Percentiles rank a stretch among this genome's conserved stretches.
phyloP scores from a whole-genome alignment of 30 jellyfish, hydroid and myxozoan species.

The Chrysaora quinquecirrha region DNA sequence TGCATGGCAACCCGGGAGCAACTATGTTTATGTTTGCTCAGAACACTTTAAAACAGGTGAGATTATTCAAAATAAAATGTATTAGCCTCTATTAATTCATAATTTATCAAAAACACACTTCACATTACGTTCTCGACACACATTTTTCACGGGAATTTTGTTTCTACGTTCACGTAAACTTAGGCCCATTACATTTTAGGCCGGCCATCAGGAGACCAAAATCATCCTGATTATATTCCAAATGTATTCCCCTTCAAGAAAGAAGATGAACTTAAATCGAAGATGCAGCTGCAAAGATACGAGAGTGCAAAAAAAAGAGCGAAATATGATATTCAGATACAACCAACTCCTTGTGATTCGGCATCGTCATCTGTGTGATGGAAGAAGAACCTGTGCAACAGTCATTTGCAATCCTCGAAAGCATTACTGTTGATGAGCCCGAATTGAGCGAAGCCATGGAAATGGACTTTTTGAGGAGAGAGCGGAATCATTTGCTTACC shows the following conservation, averaged over 20 bases:
- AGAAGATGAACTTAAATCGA: background rate
- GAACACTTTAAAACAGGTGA: constrained; percentile 24
- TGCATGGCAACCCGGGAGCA: constrained; percentile 32
- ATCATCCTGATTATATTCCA: constrained; percentile 30
- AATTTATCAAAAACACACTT: too few relatives aligned
- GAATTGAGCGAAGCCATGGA: background rate
- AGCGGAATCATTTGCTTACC: background rate
- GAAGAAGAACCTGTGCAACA: too few relatives aligned
- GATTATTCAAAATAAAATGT: background rate
- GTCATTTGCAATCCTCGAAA: too few relatives aligned
- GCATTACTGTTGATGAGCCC: too few relatives aligned
- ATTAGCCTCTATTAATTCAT: background rate
- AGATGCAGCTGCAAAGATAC: constrained; percentile 9
- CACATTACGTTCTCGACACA: too few relatives aligned
- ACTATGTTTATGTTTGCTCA: constrained; percentile 42
- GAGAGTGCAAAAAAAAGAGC: constrained; percentile 30
- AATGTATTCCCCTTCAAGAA: constrained; percentile 4
- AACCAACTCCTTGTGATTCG: too few relatives aligned
- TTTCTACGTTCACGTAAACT: background rate
- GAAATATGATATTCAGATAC: background rate
- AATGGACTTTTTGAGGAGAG: constrained; percentile 6
- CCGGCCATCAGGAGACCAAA: constrained; percentile 27
- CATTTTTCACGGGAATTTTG: too few relatives aligned
- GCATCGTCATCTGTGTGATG: too few relatives aligned
- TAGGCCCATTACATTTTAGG: constrained; percentile 9